phyloP scores from a whole-genome alignment of 2,888 invertebrate genomes.

The Drosophila bunnanda region DNA sequence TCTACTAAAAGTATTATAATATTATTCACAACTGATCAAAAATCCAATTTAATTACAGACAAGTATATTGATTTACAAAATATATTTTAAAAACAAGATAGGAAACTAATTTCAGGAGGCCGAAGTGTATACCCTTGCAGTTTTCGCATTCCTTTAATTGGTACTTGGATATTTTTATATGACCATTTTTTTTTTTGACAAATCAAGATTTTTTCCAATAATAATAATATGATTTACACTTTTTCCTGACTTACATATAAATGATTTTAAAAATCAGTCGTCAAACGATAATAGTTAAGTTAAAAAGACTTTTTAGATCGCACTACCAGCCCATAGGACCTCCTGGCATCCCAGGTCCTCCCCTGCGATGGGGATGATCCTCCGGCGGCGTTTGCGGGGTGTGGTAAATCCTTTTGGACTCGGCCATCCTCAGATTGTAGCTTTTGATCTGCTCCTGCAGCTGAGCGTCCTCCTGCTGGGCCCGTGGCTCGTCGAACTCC shows the following conservation, averaged over 20 bases:
- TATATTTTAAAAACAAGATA: not conserved
- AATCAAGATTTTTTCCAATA: too few relatives aligned
- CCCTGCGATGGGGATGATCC: constrained; percentile 46
- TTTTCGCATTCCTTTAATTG: too few relatives aligned
- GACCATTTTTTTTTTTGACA: too few relatives aligned
- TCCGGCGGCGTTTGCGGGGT: constrained; percentile 57
- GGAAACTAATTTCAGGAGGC: too few relatives aligned
- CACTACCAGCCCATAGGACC: constrained; percentile 62
- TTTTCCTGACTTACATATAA: too few relatives aligned
- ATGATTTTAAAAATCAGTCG: constrained; percentile 6
- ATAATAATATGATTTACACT: too few relatives aligned
- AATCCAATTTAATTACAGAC: too few relatives aligned
- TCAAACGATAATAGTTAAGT: not conserved
- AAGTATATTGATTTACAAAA: not conserved
- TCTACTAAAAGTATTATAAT: too few relatives aligned
- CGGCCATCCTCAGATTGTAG: constrained; percentile 59
- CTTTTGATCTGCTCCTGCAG: constrained; percentile 85
- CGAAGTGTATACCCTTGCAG: too few relatives aligned
- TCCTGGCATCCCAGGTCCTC: constrained; percentile 32
- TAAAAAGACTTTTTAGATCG: not conserved
- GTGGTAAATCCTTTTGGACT: constrained; percentile 62
- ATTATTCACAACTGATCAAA: too few relatives aligned
- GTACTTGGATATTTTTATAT: too few relatives aligned
- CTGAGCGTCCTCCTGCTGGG: constrained; percentile 93
- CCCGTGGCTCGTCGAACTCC: constrained; percentile 95